These are phyloP conservation scores for Hozukius guyotensis DNA, from an alignment of 2,797 vertebrate species.

Conservation along the genomic window DNA sequence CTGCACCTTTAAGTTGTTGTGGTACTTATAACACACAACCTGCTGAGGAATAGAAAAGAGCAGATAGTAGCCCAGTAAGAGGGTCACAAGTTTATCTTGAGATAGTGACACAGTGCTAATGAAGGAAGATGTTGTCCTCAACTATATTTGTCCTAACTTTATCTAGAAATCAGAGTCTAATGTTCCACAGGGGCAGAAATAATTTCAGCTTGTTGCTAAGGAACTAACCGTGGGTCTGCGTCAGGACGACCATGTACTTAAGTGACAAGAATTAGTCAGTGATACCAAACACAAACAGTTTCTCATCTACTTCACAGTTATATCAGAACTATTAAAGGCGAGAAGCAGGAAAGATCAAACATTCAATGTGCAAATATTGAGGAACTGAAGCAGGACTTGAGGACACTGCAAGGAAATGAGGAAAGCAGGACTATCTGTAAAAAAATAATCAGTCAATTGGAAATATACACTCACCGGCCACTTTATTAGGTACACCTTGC, in stretches of 20 bases:
- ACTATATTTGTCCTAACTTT: neutral
- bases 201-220: constrained; percentile 45
- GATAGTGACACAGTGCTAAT: neutral
- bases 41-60: neutral
- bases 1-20: neutral
- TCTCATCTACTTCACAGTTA: constrained; percentile 7
- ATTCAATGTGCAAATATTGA: constrained; percentile 22
- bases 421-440: neutral
- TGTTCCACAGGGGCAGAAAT: constrained; percentile 2
- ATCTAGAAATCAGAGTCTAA: neutral
- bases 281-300: constrained; percentile 22
- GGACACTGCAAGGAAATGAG: neutral
- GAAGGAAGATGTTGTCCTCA: neutral
- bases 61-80: neutral
- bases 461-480: too few species aligned
- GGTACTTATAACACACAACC: neutral
- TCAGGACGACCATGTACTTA: neutral
- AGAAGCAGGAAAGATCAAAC: constrained; percentile 23
- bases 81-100: neutral
- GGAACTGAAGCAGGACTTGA: constrained; percentile 1
- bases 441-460: neutral
- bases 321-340: neutral
- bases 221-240: constrained; percentile 12
- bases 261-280: constrained; percentile 14
- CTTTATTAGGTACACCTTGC: too few species aligned